Conservation (phyloP, 1,140 invertebrate species). For the Idris sp. region DNA sequence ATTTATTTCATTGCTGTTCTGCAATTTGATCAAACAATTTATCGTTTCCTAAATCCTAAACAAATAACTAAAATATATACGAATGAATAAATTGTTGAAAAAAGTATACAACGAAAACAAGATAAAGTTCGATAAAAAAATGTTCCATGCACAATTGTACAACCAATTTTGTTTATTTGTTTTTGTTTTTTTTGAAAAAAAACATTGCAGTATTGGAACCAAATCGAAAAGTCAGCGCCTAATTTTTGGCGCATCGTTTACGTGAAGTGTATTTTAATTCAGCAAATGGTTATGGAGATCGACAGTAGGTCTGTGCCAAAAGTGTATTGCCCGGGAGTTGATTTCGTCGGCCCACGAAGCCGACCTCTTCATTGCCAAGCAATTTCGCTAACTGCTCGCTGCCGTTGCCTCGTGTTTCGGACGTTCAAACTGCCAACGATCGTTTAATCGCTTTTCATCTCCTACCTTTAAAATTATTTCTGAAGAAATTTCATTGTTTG, state of each 20-base stretch:
- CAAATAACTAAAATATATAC: too few relatives aligned
- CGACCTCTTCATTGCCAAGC: conserved; percentile 48
- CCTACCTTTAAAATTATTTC: conserved; percentile 10
- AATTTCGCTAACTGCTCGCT: conserved; percentile 48
- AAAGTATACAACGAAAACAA: too few relatives aligned
- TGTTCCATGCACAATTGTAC: too few relatives aligned
- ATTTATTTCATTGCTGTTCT: too few relatives aligned
- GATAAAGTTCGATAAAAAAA: too few relatives aligned
- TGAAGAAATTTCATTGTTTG: conserved; percentile 20
- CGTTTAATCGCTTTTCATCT: conserved; percentile 36
- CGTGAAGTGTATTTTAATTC: conserved; percentile 45
- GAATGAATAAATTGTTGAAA: too few relatives aligned
- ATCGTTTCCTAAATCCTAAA: too few relatives aligned
- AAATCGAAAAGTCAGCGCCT: conserved; percentile 35
- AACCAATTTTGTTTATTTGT: too few relatives aligned
- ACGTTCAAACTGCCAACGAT: conserved; percentile 22
- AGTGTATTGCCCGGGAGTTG: conserved; percentile 29
- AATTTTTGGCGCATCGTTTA: conserved; percentile 37
- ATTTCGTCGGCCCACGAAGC: conserved; percentile 51
- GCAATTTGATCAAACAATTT: too few relatives aligned
- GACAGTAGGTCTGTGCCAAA: conserved; percentile 35
- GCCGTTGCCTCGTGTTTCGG: conserved; percentile 16
- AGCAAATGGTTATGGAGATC: conserved; percentile 48
- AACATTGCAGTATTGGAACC: too few relatives aligned
- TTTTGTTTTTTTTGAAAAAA: too few relatives aligned